phyloP scores from a whole-genome alignment of 2,888 invertebrate species.

The Didymodactylos carnosus region DNA sequence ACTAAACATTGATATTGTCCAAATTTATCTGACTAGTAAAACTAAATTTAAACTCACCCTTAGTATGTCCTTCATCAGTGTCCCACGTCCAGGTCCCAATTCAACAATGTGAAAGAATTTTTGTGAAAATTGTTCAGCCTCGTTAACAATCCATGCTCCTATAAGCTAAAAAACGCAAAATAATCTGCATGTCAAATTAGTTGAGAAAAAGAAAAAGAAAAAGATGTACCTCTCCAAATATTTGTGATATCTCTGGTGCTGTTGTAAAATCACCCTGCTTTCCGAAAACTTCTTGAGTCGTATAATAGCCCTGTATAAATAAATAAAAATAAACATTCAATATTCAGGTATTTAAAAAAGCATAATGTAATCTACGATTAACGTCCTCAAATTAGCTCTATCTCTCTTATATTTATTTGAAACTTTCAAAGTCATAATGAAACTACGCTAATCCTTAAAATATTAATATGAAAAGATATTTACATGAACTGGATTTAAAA shows the following conservation, averaged over 20 bases:
- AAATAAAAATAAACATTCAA: neutral
- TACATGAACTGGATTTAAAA: slow-evolving; percentile 11
- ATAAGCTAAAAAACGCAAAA: slow-evolving; percentile 43
- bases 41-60: slow-evolving; percentile 41
- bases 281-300: slow-evolving; percentile 67
- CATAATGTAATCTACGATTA: too few species aligned
- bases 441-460: neutral
- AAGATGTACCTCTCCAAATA: slow-evolving; percentile 67
- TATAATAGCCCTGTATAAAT: slow-evolving; percentile 58
- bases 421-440: too few species aligned
- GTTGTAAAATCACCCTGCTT: slow-evolving; percentile 76
- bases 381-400: too few species aligned
- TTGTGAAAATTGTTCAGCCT: slow-evolving; percentile 51
- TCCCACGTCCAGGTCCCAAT: slow-evolving; percentile 82
- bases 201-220: slow-evolving; percentile 1
- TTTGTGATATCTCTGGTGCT: slow-evolving; percentile 83
- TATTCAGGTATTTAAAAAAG: too few species aligned
- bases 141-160: slow-evolving; percentile 66
- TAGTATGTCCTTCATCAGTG: slow-evolving; percentile 63
- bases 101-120: slow-evolving; percentile 69
- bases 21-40: neutral
- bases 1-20: neutral
- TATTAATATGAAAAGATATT: neutral
- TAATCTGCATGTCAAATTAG: neutral
- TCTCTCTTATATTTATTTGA: too few species aligned